Evolutionary conservation across 2,113 vertebrate species (phyloP).

Genomic region (Perccottus glenii): DNA sequence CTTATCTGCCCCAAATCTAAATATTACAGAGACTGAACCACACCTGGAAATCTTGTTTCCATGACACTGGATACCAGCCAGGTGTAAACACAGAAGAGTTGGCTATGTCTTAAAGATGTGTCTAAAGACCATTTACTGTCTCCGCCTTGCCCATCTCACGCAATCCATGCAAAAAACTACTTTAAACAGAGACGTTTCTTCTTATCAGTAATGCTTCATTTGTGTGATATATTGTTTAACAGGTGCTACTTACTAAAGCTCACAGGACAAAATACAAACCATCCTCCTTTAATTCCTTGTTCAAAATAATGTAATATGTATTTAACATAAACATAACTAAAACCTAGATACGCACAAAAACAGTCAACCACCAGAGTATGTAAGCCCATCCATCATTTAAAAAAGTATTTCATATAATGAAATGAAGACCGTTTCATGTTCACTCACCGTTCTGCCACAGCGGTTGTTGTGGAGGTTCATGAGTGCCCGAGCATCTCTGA

Average conservation of each 20-base stretch:
- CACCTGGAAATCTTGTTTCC: background rate
- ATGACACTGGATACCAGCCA: background rate
- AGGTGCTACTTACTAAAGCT: too few species aligned
- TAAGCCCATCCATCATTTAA: background rate
- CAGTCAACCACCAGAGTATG: background rate
- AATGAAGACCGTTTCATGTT: background rate
- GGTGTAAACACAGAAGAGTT: background rate
- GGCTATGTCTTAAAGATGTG: background rate
- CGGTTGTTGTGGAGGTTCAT: constrained; percentile 99
- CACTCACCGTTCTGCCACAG: constrained; percentile 92
- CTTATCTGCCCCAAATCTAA: background rate
- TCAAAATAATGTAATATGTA: too few species aligned
- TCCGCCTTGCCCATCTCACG: background rate
- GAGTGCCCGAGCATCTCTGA: constrained; percentile 93
- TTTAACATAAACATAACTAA: too few species aligned
- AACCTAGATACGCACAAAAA: too few species aligned
- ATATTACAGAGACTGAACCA: background rate
- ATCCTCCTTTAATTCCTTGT: too few species aligned
- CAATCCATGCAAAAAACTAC: background rate
- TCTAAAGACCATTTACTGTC: background rate
- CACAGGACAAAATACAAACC: too few species aligned
- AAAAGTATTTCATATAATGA: background rate
- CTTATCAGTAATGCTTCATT: background rate
- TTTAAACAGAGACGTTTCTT: background rate
- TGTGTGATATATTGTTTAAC: too few species aligned